A percentile compares a stretch with the other conserved stretches of the same genome.
Evolutionary conservation across 2,113 vertebrate genomes (phyloP).

Genomic region (Mixornis gularis): DNA sequence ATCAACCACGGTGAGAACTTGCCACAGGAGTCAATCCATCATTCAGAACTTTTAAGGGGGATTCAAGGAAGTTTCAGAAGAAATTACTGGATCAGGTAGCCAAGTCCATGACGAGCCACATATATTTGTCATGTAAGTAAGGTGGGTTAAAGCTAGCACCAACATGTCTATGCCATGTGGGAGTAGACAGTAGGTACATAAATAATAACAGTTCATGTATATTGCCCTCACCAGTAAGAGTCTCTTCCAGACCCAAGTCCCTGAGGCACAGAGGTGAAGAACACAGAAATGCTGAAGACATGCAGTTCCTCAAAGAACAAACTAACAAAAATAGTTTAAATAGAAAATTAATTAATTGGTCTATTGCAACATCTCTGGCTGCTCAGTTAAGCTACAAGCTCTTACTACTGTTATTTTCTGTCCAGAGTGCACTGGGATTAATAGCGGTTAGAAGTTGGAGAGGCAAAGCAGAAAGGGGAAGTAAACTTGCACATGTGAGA

Average conservation of each 20-base stretch:
- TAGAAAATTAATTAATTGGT: not conserved
- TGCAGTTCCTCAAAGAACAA: not conserved
- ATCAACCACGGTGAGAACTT: not conserved
- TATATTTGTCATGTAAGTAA: not conserved
- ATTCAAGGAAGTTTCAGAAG: not conserved
- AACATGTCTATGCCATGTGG: not conserved
- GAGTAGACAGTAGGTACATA: not conserved
- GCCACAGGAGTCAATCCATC: not conserved
- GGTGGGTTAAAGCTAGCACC: not conserved
- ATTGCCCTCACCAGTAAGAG: not conserved
- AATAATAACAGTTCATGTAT: not conserved
- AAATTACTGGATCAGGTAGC: not conserved
- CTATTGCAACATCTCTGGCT: not conserved
- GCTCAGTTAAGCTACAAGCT: not conserved
- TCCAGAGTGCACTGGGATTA: not conserved
- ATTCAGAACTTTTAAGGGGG: not conserved
- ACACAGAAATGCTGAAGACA: not conserved
- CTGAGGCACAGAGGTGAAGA: not conserved
- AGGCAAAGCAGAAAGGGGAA: not conserved
- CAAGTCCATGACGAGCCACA: fast-evolving
- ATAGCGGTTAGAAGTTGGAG: not conserved
- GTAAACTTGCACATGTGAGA: fast-evolving
- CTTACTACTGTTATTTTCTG: not conserved
- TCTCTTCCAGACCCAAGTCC: not conserved
- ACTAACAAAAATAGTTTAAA: not conserved